These are phyloP conservation scores for Ivindomyrus marchei DNA, from an alignment of 2,113 vertebrate species.

Conservation along the genomic window DNA sequence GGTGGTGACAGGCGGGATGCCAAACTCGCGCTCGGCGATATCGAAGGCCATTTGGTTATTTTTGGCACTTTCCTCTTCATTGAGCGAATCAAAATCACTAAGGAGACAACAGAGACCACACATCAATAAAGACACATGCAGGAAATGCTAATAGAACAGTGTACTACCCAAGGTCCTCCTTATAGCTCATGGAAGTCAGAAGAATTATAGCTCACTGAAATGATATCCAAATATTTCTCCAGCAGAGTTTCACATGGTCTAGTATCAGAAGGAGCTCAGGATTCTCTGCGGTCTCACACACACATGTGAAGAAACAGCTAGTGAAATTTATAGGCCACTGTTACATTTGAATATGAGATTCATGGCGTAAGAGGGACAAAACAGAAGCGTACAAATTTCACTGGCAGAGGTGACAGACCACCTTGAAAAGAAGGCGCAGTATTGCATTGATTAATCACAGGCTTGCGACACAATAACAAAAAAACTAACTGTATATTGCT, in stretches of 20 bases:
- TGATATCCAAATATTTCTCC: slow-evolving; percentile 15
- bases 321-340: neutral
- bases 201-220: slow-evolving; percentile 8
- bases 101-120: slow-evolving; percentile 11
- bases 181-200: slow-evolving; percentile 6
- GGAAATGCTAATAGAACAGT: neutral
- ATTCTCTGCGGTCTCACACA: slow-evolving; percentile 18
- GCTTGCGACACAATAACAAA: neutral
- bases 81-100: slow-evolving; percentile 83
- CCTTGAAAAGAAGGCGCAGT: neutral
- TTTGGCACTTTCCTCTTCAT: slow-evolving; percentile 66
- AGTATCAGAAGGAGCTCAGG: neutral
- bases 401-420: neutral
- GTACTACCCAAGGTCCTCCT: neutral
- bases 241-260: neutral
- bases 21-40: slow-evolving; percentile 79
- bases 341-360: neutral
- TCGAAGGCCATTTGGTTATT: slow-evolving; percentile 90
- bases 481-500: neutral
- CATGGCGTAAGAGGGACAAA: neutral
- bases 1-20: slow-evolving; percentile 75
- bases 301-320: neutral
- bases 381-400: neutral
- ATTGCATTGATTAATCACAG: neutral
- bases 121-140: neutral